Conservation (phyloP, 2,888 invertebrate species). For the Tipula lateralis region DNA sequence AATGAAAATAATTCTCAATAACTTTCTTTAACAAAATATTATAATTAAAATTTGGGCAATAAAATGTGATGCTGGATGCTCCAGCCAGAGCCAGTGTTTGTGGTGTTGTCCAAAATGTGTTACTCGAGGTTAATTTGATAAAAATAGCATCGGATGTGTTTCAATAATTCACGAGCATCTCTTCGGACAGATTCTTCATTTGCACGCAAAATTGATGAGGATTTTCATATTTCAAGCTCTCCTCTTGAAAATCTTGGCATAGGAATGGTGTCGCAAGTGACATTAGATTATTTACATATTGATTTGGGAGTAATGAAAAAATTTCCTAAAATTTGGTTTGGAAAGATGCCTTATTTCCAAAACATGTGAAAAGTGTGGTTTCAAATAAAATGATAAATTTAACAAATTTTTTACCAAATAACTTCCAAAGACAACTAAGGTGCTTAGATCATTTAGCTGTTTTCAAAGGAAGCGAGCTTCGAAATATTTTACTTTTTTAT, state of each 20-base stretch:
- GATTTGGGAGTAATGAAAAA: background rate
- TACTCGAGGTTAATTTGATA: background rate
- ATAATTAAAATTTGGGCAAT: background rate
- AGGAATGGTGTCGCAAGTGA: background rate
- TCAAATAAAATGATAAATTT: background rate
- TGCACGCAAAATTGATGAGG: background rate
- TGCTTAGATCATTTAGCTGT: too few relatives aligned
- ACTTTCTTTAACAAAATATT: background rate
- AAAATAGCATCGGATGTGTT: conserved; percentile 5
- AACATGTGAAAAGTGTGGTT: background rate
- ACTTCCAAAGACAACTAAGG: background rate
- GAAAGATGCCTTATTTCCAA: background rate
- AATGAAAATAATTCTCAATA: background rate
- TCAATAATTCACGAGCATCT: background rate
- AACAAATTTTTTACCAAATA: background rate
- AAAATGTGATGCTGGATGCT: background rate
- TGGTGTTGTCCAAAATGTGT: background rate
- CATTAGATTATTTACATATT: background rate
- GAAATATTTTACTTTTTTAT: too few relatives aligned
- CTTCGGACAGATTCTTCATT: background rate
- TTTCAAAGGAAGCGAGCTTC: too few relatives aligned
- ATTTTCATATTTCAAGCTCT: background rate
- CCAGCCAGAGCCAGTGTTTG: background rate
- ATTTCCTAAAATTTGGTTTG: background rate
- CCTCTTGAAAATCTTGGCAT: background rate